Conservation (phyloP, 2,888 invertebrate genomes). For the Vanessa cardui region DNA sequence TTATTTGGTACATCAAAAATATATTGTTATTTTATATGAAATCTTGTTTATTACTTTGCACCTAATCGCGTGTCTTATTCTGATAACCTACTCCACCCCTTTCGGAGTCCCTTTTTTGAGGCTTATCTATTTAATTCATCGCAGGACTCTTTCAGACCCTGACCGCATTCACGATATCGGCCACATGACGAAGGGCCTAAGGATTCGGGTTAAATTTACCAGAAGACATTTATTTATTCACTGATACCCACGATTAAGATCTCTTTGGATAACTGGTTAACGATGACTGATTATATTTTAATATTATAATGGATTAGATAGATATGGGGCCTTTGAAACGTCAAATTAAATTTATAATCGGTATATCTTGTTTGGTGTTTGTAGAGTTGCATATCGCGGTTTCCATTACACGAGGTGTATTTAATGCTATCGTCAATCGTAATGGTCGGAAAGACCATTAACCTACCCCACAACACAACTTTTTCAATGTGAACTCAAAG, state of each 20-base stretch:
- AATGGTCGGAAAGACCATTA: slow-evolving; percentile 74
- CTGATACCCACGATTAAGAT: slow-evolving; percentile 68
- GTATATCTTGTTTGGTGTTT: slow-evolving; percentile 21
- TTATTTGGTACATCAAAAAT: neutral
- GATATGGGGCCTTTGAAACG: slow-evolving; percentile 20
- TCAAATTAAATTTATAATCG: slow-evolving; percentile 14
- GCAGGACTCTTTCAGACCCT: slow-evolving; percentile 77
- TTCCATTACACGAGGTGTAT: slow-evolving; percentile 72
- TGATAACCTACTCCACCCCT: slow-evolving; percentile 57
- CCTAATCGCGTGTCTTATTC: slow-evolving; percentile 39
- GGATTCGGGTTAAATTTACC: slow-evolving; percentile 80
- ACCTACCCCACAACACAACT: slow-evolving; percentile 62
- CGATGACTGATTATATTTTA: slow-evolving; percentile 52
- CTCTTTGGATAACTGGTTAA: slow-evolving; percentile 62
- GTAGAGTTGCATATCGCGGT: slow-evolving; percentile 53
- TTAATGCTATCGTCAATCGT: slow-evolving; percentile 66
- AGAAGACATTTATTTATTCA: slow-evolving; percentile 81
- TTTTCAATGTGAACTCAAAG: slow-evolving; percentile 73
- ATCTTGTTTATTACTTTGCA: slow-evolving; percentile 36
- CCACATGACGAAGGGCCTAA: slow-evolving; percentile 73
- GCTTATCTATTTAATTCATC: slow-evolving; percentile 81
- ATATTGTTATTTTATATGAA: slow-evolving; percentile 14
- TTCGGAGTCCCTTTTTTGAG: slow-evolving; percentile 67
- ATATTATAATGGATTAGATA: slow-evolving; percentile 44
- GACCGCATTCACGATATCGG: slow-evolving; percentile 79